Evolutionary conservation across 2,888 invertebrate species (phyloP).

Genomic region (Selenia dentaria): DNA sequence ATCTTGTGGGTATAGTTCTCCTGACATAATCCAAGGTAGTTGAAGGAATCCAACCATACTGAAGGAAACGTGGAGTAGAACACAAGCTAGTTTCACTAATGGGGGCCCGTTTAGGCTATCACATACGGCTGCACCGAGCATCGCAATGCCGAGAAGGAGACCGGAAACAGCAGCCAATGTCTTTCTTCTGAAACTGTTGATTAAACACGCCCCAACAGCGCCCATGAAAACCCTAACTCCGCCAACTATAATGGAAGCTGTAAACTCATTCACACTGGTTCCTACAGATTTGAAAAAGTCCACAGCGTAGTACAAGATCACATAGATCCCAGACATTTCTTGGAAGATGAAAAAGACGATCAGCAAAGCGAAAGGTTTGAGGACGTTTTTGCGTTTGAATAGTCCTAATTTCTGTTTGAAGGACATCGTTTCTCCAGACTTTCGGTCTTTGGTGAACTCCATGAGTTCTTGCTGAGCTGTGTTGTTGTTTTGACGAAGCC

Average conservation of each 20-base stretch:
- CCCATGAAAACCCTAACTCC: slow-evolving; percentile 87
- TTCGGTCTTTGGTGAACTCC: slow-evolving; percentile 81
- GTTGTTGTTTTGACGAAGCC: slow-evolving; percentile 86
- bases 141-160: slow-evolving; percentile 86
- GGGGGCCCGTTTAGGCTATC: slow-evolving; percentile 82
- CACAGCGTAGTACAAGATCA: slow-evolving; percentile 89
- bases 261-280: slow-evolving; percentile 86
- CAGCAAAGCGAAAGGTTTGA: slow-evolving; percentile 88
- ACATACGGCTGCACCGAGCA: slow-evolving; percentile 86
- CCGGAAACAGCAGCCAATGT: slow-evolving; percentile 87
- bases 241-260: slow-evolving; percentile 89
- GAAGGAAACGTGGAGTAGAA: slow-evolving; percentile 88
- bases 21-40: slow-evolving; percentile 90
- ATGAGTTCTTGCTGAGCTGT: slow-evolving; percentile 87
- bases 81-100: slow-evolving; percentile 81
- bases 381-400: slow-evolving; percentile 81
- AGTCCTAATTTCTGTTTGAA: slow-evolving; percentile 68
- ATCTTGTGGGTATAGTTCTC: slow-evolving; percentile 88
- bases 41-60: slow-evolving; percentile 91
- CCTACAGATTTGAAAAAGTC: slow-evolving; percentile 88
- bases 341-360: slow-evolving; percentile 88
- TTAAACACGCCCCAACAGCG: slow-evolving; percentile 86
- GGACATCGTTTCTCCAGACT: slow-evolving; percentile 61
- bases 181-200: slow-evolving; percentile 86
- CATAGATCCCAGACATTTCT: slow-evolving; percentile 90